Evolutionary conservation across 1,140 invertebrate genomes (phyloP).

Genomic region (Caenorhabditis latens): DNA sequence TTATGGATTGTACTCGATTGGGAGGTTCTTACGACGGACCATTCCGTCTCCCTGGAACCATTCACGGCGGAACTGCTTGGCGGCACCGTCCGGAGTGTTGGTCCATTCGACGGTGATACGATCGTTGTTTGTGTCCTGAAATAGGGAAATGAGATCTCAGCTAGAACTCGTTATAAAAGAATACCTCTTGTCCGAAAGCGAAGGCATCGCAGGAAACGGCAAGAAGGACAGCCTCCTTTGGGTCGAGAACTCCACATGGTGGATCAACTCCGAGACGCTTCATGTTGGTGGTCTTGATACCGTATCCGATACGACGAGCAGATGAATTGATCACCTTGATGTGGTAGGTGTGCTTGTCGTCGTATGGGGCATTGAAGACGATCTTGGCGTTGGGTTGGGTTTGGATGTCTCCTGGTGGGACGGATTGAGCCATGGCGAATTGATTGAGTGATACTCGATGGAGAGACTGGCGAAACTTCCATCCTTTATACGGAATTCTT

Average conservation of each 20-base stretch:
- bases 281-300: constrained; percentile 68
- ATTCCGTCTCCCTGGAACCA: constrained; percentile 32
- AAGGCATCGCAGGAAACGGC: constrained; percentile 66
- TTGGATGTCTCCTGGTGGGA: constrained; percentile 66
- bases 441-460: neutral
- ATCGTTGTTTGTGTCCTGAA: neutral
- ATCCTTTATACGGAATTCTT: no score
- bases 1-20: constrained; percentile 20
- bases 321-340: constrained; percentile 65
- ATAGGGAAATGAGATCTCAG: no score
- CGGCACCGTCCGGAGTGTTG: constrained; percentile 16
- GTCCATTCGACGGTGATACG: constrained; percentile 44
- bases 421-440: constrained; percentile 61
- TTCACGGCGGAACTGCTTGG: constrained; percentile 35
- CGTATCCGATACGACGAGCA: constrained; percentile 63
- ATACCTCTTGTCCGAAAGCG: constrained; percentile 63
- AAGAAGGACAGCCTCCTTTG: constrained; percentile 64
- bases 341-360: constrained; percentile 67
- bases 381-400: constrained; percentile 65
- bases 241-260: constrained; percentile 63
- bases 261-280: constrained; percentile 63
- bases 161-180: no score
- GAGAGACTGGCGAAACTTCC: no score
- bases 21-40: constrained; percentile 25
- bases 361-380: constrained; percentile 68